Conservation (phyloP, 1,140 invertebrate genomes). For the Drosophila carrolli region DNA sequence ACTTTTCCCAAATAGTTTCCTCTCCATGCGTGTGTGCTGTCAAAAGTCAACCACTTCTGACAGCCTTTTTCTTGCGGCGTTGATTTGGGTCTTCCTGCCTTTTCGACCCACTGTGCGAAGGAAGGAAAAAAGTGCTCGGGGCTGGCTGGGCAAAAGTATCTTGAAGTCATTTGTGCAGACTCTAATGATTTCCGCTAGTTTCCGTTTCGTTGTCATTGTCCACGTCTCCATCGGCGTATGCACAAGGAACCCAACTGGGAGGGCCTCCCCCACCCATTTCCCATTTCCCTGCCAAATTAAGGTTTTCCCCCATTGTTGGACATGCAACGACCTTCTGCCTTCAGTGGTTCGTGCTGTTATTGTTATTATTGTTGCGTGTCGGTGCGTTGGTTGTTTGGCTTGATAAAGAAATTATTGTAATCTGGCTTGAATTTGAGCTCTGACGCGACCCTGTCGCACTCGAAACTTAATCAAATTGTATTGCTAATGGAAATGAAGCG, state of each 20-base stretch:
- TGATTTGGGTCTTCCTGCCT: slow-evolving; percentile 35
- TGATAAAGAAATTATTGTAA: slow-evolving; percentile 61
- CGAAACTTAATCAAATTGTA: slow-evolving; percentile 68
- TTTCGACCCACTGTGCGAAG: slow-evolving; percentile 29
- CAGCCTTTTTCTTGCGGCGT: slow-evolving; percentile 8
- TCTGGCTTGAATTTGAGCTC: slow-evolving; percentile 41
- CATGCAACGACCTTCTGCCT: slow-evolving; percentile 50
- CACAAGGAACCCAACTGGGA: slow-evolving; percentile 32
- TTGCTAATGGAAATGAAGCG: slow-evolving; percentile 54
- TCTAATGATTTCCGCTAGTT: slow-evolving; percentile 82
- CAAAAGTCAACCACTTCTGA: slow-evolving; percentile 21
- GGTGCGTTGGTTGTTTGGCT: slow-evolving; percentile 36
- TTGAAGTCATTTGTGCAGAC: slow-evolving; percentile 78
- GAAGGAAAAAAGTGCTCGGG: slow-evolving; percentile 40
- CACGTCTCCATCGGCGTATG: slow-evolving; percentile 27
- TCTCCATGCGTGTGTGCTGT: not conserved
- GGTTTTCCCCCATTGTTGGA: slow-evolving; percentile 41
- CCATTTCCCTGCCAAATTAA: slow-evolving; percentile 55
- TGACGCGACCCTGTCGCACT: slow-evolving; percentile 26
- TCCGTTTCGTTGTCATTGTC: slow-evolving; percentile 69
- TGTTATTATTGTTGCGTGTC: slow-evolving; percentile 41
- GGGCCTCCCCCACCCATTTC: slow-evolving; percentile 20
- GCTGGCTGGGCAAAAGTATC: slow-evolving; percentile 59
- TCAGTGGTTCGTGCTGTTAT: slow-evolving; percentile 14
- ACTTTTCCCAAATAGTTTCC: slow-evolving; percentile 14